Evolutionary conservation across 2,888 invertebrate genomes (phyloP), one percentile per base, ranked within the genome.

Genomic region (Fragum sueziense): DNA sequence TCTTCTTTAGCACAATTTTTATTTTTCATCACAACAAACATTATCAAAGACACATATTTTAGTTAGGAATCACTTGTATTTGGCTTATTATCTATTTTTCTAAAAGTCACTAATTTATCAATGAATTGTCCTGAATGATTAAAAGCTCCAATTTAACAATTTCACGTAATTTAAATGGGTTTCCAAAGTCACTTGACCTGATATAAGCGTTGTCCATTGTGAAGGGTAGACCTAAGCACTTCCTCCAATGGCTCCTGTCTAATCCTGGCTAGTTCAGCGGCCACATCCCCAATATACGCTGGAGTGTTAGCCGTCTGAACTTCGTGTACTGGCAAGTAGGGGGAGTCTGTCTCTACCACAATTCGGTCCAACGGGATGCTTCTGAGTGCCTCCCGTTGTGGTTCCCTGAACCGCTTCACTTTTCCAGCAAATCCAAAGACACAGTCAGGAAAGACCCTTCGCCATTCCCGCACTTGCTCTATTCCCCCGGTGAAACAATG

Each of bases 371-470:
- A 27, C n/a, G 65, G 65, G 17, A 65, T 65, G 14, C 25, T 25
- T 37, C 22, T 22, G 22, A 65, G 22, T 6, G 65, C 65, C 22
- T n/a, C 41, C 41, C 31, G 65, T 37, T 37, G 34, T 4, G 4
- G 14, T 31, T 65, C 22, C 22, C 11, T 22, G 22, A 65, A 65
- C 22, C 22, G 29, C 29, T 9, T 31, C 22, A 31, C 41, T 33
- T 41, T 61, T n/a, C 65, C 65, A 14, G 65, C 31, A 22, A 65
- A 65, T 25, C 69, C 69, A 27, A 69, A 69, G 31, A 25, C 20
- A 31, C 69, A 69, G 20, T 69, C 51, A 22, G 69, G 69, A 51
- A 69, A 69, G 29, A 41, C 69, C 11, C 51, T 29, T n/a, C 69
- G n/a, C 69, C 69, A 51, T 51, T 47, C 69, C 29, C 29, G 20